Percentiles rank a stretch among this genome's conserved stretches.
Evolutionary conservation across 92 coral and sea anemone genomes (phyloP).

Genomic region (Porites divaricata): DNA sequence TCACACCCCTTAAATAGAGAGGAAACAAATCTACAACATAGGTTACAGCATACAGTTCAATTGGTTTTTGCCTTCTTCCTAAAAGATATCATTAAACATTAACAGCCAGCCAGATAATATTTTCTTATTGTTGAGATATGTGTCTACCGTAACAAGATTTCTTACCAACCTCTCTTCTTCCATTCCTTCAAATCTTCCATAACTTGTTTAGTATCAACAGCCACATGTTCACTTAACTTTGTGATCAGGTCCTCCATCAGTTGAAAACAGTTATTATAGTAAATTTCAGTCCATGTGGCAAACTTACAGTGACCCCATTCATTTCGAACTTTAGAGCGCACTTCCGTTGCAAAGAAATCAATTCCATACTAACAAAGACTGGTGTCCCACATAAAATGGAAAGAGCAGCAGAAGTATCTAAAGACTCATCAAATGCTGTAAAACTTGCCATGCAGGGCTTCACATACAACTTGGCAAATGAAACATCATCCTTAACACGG

Average conservation of each 20-base stretch:
- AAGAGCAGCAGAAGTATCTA: slow-evolving; percentile 29
- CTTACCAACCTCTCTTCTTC: background rate
- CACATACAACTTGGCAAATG: slow-evolving; percentile 28
- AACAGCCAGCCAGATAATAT: no score
- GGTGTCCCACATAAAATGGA: slow-evolving; percentile 24
- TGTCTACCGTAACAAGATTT: no score
- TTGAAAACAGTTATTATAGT: slow-evolving; percentile 22
- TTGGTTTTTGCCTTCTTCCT: no score
- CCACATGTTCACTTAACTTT: background rate
- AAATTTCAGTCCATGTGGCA: slow-evolving; percentile 17
- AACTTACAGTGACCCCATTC: slow-evolving; percentile 48
- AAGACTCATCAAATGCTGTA: slow-evolving; percentile 35
- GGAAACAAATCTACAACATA: no score
- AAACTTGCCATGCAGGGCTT: slow-evolving; percentile 44
- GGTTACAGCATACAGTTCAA: no score
- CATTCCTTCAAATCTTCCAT: background rate
- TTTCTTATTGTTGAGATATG: no score
- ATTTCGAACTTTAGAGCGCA: slow-evolving; percentile 25
- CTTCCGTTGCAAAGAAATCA: slow-evolving; percentile 12
- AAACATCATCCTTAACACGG: slow-evolving; percentile 26
- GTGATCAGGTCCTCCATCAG: background rate
- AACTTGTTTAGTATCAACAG: background rate
- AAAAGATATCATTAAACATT: no score
- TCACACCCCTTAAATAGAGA: no score
- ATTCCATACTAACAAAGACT: slow-evolving; percentile 7